phyloP scores from a whole-genome alignment of 2,113 vertebrate species.

The Atrichornis clamosus region DNA sequence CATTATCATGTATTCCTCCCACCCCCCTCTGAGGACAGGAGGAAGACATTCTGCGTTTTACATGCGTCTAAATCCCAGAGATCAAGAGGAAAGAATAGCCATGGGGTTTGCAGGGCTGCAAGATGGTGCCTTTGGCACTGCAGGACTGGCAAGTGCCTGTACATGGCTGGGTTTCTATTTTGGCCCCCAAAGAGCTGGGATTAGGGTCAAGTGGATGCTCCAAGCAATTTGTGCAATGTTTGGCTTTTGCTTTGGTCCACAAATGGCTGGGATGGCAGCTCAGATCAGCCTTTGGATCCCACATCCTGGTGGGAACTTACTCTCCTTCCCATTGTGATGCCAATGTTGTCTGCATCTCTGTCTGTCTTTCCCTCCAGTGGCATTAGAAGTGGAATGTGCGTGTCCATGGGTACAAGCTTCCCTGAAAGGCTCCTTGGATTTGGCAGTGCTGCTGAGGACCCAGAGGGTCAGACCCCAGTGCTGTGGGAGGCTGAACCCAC shows the following conservation, averaged over 20 bases:
- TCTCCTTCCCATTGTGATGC: neutral
- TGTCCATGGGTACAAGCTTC: accelerated
- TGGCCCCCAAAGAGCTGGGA: neutral
- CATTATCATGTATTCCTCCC: neutral
- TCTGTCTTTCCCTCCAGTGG: neutral
- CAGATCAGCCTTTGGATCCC: neutral
- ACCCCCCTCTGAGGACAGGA: neutral
- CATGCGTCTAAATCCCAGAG: neutral
- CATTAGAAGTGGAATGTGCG: accelerated
- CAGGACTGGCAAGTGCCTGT: neutral
- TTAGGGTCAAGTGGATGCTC: accelerated
- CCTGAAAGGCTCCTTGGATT: neutral
- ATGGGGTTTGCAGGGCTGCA: neutral
- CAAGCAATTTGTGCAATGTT: neutral
- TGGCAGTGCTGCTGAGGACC: neutral
- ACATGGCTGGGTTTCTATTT: neutral
- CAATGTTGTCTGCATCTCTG: neutral
- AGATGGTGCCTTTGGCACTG: neutral
- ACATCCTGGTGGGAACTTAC: neutral
- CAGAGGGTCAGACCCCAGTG: neutral
- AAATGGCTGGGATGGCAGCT: accelerated
- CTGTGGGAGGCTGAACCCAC: neutral
- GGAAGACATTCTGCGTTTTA: constrained; percentile 19
- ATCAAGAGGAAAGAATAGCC: neutral
- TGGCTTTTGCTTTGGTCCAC: neutral